Evolutionary conservation across 2,888 invertebrate species (phyloP), one percentile per base, ranked within the genome.

Genomic region (Trissoscelio sp.): DNA sequence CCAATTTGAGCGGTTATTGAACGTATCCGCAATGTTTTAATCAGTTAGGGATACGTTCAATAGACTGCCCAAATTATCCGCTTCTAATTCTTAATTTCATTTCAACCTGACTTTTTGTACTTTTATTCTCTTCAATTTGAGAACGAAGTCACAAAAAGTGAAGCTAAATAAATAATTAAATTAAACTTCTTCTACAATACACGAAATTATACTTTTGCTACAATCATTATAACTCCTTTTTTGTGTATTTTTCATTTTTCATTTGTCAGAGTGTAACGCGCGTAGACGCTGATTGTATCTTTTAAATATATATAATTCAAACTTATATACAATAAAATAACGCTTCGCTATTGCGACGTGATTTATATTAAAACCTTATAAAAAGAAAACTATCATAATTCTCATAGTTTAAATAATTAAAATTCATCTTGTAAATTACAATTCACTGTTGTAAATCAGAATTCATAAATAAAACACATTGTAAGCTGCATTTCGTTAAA

Each of bases 281-380:
- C 70, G 16, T 51, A 48, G 12, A 58, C 66, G 20, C 44, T 58
- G 44, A 5, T 53, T 39, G 24, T 39, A 67, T 60, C 28, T 31
- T 42, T 60, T 77, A 77, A 81, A 78, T 81, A 77, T n/a, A n/a
- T 55, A 77, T 51, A 67, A 55, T 73, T 51, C 58, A 57, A 74
- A 82, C 77, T 79, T 82, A 82, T 82, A 69, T 82, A 82, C 78
- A 82, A 79, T 78, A 57, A n/a, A n/a, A 57, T 77, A 70, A 70
- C 66, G 18, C 18, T 70, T 42, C 44, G 64, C 58, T 46, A n/a
- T 67, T 44, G 62, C 46, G 48, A 57, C 55, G 24, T 62, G 34
- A 51, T 57, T 78, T 48, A 77, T 70, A 78, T 69, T 67, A 78
- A 81, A 78, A 67, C 16, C 72, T 73, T 66, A 77, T 53, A 42